These are phyloP conservation scores for Neoscelio sp. DNA, from an alignment of 2,888 invertebrate genomes.

Conservation along the genomic window DNA sequence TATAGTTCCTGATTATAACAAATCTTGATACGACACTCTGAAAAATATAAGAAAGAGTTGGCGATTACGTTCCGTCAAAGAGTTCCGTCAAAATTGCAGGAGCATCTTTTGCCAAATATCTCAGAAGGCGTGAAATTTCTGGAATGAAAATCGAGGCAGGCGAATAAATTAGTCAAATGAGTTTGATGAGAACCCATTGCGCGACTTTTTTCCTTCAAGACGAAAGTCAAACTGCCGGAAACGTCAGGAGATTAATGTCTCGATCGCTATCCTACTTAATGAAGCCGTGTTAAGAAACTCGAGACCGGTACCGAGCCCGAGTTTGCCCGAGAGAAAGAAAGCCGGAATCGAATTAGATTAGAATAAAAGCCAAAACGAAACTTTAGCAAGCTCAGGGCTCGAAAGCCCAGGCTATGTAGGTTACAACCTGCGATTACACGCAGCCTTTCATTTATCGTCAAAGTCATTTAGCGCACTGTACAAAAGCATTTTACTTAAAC, in stretches of 20 bases:
- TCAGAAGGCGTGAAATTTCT: background rate
- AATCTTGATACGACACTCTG: no score
- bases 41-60: no score
- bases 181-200: slow-evolving; percentile 5
- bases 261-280: slow-evolving; percentile 52
- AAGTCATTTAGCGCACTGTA: slow-evolving; percentile 21
- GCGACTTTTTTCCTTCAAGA: slow-evolving; percentile 4
- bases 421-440: slow-evolving; percentile 42
- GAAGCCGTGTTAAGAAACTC: slow-evolving; percentile 45
- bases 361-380: slow-evolving; percentile 50
- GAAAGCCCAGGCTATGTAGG: slow-evolving; percentile 10
- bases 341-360: slow-evolving; percentile 44
- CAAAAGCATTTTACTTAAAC: slow-evolving; percentile 27
- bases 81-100: no score
- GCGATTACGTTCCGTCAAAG: background rate
- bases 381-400: slow-evolving; percentile 21
- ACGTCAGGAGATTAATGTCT: slow-evolving; percentile 50
- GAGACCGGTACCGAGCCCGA: background rate
- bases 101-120: no score
- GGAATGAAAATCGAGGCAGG: background rate
- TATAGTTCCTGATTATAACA: no score
- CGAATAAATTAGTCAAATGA: slow-evolving; percentile 37
- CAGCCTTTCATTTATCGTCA: slow-evolving; percentile 35
- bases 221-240: slow-evolving; percentile 17
- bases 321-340: slow-evolving; percentile 13